Conservation (phyloP, 2,797 vertebrate genomes). For the Macropodus opercularis region DNA sequence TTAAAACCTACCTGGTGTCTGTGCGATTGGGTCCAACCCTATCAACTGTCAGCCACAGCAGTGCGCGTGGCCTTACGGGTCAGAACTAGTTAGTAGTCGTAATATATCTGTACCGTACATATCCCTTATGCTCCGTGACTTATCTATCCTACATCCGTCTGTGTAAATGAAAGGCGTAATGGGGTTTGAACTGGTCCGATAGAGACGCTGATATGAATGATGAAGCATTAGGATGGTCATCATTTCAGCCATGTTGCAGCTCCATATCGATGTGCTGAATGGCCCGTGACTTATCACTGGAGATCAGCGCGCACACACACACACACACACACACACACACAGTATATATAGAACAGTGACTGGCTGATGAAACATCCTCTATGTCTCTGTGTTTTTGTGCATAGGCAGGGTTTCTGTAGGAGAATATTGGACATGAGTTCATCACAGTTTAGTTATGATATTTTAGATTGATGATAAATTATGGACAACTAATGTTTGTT, state of each 20-base stretch:
- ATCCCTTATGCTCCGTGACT: constrained; percentile 31
- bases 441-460: constrained; percentile 14
- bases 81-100: too few species aligned
- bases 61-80: too few species aligned
- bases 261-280: constrained; percentile 52
- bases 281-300: constrained; percentile 59
- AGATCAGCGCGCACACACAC: constrained; percentile 17
- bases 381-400: constrained; percentile 8
- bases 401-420: constrained; percentile 26
- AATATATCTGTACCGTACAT: constrained; percentile 22
- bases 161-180: constrained; percentile 62
- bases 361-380: too few species aligned
- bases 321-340: background rate
- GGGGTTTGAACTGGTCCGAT: constrained; percentile 44
- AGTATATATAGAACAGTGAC: background rate
- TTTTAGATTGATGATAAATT: too few species aligned
- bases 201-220: constrained; percentile 55
- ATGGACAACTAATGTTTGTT: background rate
- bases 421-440: constrained; percentile 16
- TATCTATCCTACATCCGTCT: constrained; percentile 40
- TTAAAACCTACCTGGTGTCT: too few species aligned
- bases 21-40: too few species aligned
- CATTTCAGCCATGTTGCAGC: constrained; percentile 55
- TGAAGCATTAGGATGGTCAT: constrained; percentile 44
- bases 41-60: too few species aligned